Conservation (phyloP, 2,888 invertebrate genomes). For the Disparrhopalites patrizii region DNA sequence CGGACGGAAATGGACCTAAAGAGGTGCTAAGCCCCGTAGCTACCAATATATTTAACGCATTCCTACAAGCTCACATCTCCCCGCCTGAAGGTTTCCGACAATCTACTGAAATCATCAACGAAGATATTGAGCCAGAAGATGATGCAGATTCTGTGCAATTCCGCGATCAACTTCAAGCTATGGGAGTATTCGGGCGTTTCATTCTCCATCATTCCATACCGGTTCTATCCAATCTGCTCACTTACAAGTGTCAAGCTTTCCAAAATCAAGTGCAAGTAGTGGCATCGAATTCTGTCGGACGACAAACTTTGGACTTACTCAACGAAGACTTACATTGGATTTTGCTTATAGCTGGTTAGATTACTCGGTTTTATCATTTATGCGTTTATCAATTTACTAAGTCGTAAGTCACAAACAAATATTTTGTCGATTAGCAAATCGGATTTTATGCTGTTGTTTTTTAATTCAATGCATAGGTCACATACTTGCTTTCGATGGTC, state of each 20-base stretch:
- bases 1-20: slow-evolving; percentile 51
- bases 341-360: slow-evolving; percentile 62
- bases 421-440: too few relatives aligned
- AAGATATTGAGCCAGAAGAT: slow-evolving; percentile 62
- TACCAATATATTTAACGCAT: slow-evolving; percentile 52
- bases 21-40: slow-evolving; percentile 53
- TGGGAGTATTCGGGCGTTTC: slow-evolving; percentile 59
- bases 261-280: slow-evolving; percentile 40
- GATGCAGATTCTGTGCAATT: slow-evolving; percentile 65
- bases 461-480: slow-evolving; percentile 57
- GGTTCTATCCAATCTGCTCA: slow-evolving; percentile 62
- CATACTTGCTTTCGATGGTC: slow-evolving; percentile 63
- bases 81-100: slow-evolving; percentile 70
- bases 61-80: slow-evolving; percentile 75
- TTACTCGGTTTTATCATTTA: slow-evolving; percentile 29
- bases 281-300: slow-evolving; percentile 31
- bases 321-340: slow-evolving; percentile 92
- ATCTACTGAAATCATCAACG: slow-evolving; percentile 47
- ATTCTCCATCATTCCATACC: slow-evolving; percentile 64
- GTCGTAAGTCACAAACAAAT: too few relatives aligned
- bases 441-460: too few relatives aligned
- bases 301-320: slow-evolving; percentile 58
- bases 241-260: slow-evolving; percentile 41
- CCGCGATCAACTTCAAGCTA: slow-evolving; percentile 68
- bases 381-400: not conserved